A percentile compares a stretch with the other conserved stretches of the same genome.
Evolutionary conservation across 92 coral and sea anemone species (phyloP).

Genomic region (Paragorgia papillata): DNA sequence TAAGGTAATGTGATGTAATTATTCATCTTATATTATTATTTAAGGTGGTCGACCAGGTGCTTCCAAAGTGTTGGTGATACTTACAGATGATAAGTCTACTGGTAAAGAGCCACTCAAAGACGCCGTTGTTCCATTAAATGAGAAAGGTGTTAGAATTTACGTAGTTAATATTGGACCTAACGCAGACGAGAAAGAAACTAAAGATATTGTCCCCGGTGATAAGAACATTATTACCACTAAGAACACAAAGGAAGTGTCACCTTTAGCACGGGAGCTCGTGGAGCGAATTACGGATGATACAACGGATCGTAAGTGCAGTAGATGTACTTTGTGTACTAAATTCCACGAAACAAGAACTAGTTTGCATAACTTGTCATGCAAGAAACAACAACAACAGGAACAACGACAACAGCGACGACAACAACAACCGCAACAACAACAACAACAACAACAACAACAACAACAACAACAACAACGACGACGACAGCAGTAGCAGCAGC

Average conservation of each 20-base stretch:
- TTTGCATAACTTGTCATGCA: no score
- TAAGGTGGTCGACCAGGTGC: conserved; percentile 53
- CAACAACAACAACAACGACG: no score
- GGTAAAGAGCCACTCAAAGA: conserved; percentile 45
- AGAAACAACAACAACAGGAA: no score
- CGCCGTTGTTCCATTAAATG: conserved; percentile 51
- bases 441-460: no score
- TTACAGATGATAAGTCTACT: conserved; percentile 50
- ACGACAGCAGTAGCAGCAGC: no score
- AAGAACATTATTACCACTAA: conserved; percentile 52
- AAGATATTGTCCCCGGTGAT: conserved; percentile 46
- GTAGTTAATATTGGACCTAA: conserved; percentile 67
- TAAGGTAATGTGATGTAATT: no score
- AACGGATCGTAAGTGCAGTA: conserved; percentile 46
- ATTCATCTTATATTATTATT: no score
- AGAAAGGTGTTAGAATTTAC: conserved; percentile 61
- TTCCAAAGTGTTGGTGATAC: conserved; percentile 42
- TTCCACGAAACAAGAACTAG: no score
- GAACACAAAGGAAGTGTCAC: conserved; percentile 45
- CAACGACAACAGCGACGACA: no score
- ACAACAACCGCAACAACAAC: no score
- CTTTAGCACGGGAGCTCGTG: conserved; percentile 60
- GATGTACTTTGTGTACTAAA: neutral
- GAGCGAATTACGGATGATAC: conserved; percentile 53
- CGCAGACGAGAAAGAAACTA: conserved; percentile 53